Evolutionary conservation across 2,888 invertebrate species (phyloP), one percentile per base, ranked within the genome.

Genomic region (Drosophila atripex): DNA sequence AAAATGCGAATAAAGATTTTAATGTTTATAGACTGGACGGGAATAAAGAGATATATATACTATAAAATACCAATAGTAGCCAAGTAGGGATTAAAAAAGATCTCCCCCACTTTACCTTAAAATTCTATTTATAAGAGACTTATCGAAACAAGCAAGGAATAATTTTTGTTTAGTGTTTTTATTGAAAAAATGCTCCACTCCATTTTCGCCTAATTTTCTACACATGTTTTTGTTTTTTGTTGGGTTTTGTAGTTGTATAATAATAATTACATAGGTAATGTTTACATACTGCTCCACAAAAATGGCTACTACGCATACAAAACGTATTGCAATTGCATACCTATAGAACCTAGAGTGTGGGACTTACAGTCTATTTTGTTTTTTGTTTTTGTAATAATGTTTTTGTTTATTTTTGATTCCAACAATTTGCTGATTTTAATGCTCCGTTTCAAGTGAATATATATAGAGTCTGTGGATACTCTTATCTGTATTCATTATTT

Each of bases 161-260:
- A 30, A 39, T 23, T 58, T 77, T 71, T 77, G 46, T 80, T 78
- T 77, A 78, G 76, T 86, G 73, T 85, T 85, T 75, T 85, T 86
- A 86, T 85, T 88, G 80, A 84, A 84, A 85, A 88, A 88, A 85
- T 88, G 76, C 84, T 85, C 86, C 85, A 84, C 76, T 86, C 85
- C 85, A 68, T 85, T 84, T 84, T 75, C 73, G 80, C 75, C 87
- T 87, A 84, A 85, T 85, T 84, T 82, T 85, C 86, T 87, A 84
- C 77, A 85, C 73, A 84, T 53, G 70, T 58, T 74, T 54, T 58
- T 65, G 28, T 28, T 28, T 28, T 28, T 28, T 43, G 55, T 59
- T 18, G 39, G 39, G 43, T n/a, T 75, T 75, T 68, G 68, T 72
- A 76, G 43, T 76, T 57, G 61, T 80, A 80, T 76, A 86, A 86